Conservation (phyloP, 2,113 vertebrate species). For the Osmerus mordax region DNA sequence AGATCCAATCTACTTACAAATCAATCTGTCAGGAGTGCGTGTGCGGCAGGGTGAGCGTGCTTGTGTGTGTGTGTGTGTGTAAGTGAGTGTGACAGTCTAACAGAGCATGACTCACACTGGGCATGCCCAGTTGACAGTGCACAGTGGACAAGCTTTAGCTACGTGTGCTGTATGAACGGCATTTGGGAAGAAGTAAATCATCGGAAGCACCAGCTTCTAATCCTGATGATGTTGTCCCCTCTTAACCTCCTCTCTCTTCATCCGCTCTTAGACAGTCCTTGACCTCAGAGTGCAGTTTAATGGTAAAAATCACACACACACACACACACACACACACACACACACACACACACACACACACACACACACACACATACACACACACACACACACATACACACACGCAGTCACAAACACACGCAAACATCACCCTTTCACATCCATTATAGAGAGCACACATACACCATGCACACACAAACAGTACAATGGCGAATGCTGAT, state of each 20-base stretch:
- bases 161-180: too few relatives aligned
- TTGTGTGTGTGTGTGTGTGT: not conserved
- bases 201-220: slow-evolving; percentile 21
- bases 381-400: not conserved
- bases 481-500: not conserved
- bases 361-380: too few relatives aligned
- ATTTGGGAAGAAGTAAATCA: slow-evolving; percentile 38
- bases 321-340: not conserved
- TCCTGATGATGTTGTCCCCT: slow-evolving; percentile 40
- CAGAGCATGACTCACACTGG: slow-evolving; percentile 46
- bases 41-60: slow-evolving; percentile 11
- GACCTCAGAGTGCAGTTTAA: not conserved
- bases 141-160: too few relatives aligned
- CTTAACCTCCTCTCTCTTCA: slow-evolving; percentile 15
- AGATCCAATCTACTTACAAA: slow-evolving; percentile 49
- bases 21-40: slow-evolving; percentile 30
- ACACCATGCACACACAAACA: too few relatives aligned
- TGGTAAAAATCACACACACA: not conserved
- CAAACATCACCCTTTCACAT: too few relatives aligned
- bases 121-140: slow-evolving; percentile 39
- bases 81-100: not conserved
- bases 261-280: slow-evolving; percentile 6
- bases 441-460: too few relatives aligned
- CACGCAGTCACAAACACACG: not conserved
- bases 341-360: not conserved